Evolutionary conservation across 2,888 invertebrate species (phyloP), one percentile per base, ranked within the genome.

Genomic region (Lapara coniferarum): DNA sequence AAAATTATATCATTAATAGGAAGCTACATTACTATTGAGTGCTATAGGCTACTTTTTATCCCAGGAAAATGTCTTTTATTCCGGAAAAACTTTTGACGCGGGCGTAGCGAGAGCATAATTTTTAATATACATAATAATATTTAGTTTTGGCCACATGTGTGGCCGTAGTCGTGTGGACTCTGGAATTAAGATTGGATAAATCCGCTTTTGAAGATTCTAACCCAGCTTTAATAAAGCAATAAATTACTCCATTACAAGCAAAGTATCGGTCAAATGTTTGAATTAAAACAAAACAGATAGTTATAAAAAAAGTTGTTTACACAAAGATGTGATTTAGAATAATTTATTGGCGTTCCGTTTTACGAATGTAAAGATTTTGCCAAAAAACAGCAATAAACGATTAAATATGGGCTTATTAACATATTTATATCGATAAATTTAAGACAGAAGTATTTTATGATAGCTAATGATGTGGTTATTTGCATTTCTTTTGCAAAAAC

Each of bases 371-470:
- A 63, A 63, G 63, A 19, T 63, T 63, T 63, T 63, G 63, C 63
- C 63, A 63, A 63, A 63, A 19, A 63, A 13, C 49, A 63, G 63
- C 13, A 63, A 63, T 63, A 63, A 63, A 63, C 63, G 10, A 19
- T 49, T 63, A 49, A 7, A 63, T 49, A 63, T 63, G 63, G 63
- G 63, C 49, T 63, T 63, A 63, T 63, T 49, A 63, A 63, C 63
- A 63, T 46, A 63, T 63, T 63, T 49, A 63, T 63, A 19, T 7
- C 49, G 63, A 25, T 63, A 63, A 19, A 13, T 63, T 63, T 49
- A 63, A 25, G 16, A 10, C 5, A 16, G 44, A 44, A 55, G 55
- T 19, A 55, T 19, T 59, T 49, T 49, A 46, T 19, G 46, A 49
- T 49, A 2, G 19, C 19, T 46, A 49, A 63, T 25, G 25, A 2